Conservation (phyloP, 2,113 vertebrate species). For the Paradoxurus hermaphroditus region DNA sequence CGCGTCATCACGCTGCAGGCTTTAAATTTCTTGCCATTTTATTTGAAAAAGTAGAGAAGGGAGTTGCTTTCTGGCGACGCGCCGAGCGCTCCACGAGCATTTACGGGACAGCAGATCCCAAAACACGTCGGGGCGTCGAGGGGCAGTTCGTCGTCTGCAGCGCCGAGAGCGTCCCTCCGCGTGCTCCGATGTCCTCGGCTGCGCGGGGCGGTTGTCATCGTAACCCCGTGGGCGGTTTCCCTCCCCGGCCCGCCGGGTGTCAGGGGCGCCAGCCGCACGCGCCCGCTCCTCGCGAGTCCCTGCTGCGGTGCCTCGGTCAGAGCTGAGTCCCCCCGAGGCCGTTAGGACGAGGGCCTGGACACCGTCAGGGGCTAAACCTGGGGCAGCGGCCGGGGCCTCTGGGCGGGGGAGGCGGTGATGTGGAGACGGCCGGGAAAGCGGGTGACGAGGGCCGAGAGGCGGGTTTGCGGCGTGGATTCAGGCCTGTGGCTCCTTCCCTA, state of each 20-base stretch:
- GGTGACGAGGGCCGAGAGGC: not conserved
- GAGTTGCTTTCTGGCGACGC: accelerated
- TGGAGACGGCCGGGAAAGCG: not conserved
- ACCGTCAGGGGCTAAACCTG: not conserved
- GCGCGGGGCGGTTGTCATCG: not conserved
- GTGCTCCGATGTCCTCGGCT: accelerated
- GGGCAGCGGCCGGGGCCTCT: accelerated
- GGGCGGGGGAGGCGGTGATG: not conserved
- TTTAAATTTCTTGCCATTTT: not conserved
- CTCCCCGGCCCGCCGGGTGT: too few species aligned
- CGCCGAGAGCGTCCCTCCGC: not conserved
- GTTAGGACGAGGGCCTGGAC: not conserved
- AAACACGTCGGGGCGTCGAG: accelerated
- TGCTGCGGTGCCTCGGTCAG: too few species aligned
- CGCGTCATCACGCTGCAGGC: too few species aligned
- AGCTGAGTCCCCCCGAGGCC: not conserved
- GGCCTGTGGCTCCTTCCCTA: not conserved
- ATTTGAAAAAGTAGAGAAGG: accelerated
- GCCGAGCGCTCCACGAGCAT: accelerated
- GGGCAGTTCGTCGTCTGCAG: accelerated
- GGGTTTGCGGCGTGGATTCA: not conserved
- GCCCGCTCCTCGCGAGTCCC: too few species aligned
- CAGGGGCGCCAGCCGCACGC: too few species aligned
- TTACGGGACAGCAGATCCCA: accelerated
- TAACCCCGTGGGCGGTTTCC: not conserved